Base-by-base conservation (phyloP, 92 coral and sea anemone species). In the Blastomussa wellsi region DNA sequence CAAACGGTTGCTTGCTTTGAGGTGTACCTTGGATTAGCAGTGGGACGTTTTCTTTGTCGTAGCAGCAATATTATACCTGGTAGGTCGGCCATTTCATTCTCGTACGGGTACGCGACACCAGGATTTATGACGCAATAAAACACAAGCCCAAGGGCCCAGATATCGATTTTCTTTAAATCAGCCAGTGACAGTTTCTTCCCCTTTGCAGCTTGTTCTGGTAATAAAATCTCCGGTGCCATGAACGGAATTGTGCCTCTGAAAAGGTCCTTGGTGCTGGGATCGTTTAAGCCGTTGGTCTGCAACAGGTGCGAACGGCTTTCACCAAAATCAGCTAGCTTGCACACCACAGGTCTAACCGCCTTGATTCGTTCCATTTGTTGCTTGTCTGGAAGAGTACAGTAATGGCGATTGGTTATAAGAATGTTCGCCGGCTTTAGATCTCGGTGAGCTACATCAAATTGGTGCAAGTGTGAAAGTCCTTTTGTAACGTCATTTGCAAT, bases 61-160 rank as follows among this genome's bases (percentile, higher is more conserved):
- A 48, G 77, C 76, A 81, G 32, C 3, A 48, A 14, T 20, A 81
- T 81, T 5, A 81, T 20, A 16, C n/a, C 66, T 0, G 9, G 26
- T 22, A 60, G 29, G 26, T 38, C 82, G 26, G 26, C 14, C 7
- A 12, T 77, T 2, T 81, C 85, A 11, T 51, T 35, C 24, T 81
- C 68, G 33, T 68, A 83, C n/a, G 87, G 87, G 52, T 53, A 83
- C 0, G 87, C 36, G 42, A 36, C 82, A 77, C 53, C 82, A 1
- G 88, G 88, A 16, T 85, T 85, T 5, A 85, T 85, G 5, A 85
- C 69, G 49, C 82, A 75, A 60, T 60, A 85, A 29, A 85, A 85
- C 0, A 78, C 77, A 62, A 76, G 51, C 16, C 88, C 88, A 15
- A 85, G 76, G 20, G 88, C 88, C 88, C 88, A 85, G 48, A 85